Evolutionary conservation across 1,140 invertebrate genomes (phyloP).

Genomic region (Phthorimaea operculella): DNA sequence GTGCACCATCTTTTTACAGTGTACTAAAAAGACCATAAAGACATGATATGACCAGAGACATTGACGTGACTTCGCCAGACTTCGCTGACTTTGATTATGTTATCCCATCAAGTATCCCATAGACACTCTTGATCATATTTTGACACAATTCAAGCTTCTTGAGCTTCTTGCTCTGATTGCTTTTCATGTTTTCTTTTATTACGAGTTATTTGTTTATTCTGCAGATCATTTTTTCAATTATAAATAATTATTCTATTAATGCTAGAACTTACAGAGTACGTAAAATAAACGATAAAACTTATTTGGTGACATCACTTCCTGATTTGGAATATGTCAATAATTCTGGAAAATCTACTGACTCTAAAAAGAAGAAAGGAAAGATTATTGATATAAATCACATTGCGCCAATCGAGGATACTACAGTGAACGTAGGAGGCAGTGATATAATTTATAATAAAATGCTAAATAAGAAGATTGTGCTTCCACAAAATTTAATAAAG

Average conservation of each 20-base stretch:
- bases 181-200: constrained; percentile 1
- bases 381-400: not conserved
- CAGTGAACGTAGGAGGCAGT: not conserved
- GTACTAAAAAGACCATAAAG: too few relatives aligned
- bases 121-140: not conserved
- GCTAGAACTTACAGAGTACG: not conserved
- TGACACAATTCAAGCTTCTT: not conserved
- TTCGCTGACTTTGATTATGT: too few relatives aligned
- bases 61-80: too few relatives aligned
- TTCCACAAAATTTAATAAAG: not conserved
- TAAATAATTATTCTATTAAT: not conserved
- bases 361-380: not conserved
- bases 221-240: not conserved
- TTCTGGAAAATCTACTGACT: not conserved
- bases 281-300: not conserved
- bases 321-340: not conserved
- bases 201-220: not conserved
- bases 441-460: not conserved
- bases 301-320: not conserved
- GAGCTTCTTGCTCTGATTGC: not conserved
- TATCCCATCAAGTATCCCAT: too few relatives aligned
- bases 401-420: not conserved
- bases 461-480: not conserved
- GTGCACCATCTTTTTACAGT: too few relatives aligned
- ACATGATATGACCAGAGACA: too few relatives aligned